phyloP scores from a whole-genome alignment of 2,797 vertebrate species.

The Sandelia bainsii region DNA sequence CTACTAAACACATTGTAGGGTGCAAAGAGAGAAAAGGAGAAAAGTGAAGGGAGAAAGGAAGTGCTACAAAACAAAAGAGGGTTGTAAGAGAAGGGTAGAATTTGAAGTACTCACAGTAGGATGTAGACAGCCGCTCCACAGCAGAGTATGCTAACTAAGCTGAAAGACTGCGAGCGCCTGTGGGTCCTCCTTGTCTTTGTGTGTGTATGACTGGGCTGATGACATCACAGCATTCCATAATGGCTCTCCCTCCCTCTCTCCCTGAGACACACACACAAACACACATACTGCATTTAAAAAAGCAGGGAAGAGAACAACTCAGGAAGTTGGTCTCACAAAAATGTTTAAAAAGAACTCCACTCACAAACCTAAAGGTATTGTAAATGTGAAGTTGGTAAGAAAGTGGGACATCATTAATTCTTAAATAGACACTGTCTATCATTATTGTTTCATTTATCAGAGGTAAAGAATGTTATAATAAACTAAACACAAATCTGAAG shows the following conservation, averaged over 20 bases:
- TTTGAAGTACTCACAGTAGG: slow-evolving; percentile 85
- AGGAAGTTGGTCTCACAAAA: slow-evolving; percentile 71
- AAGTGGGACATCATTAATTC: not conserved
- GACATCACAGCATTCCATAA: slow-evolving; percentile 89
- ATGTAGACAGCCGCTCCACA: slow-evolving; percentile 81
- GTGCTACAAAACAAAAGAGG: slow-evolving; percentile 40
- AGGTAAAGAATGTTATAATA: no score
- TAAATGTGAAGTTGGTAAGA: not conserved
- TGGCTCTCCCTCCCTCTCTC: slow-evolving; percentile 24
- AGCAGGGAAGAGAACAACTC: slow-evolving; percentile 44
- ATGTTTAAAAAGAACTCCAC: not conserved
- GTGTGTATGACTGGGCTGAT: slow-evolving; percentile 82
- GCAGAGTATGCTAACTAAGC: slow-evolving; percentile 80
- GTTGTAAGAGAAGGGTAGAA: slow-evolving; percentile 55
- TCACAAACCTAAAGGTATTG: not conserved
- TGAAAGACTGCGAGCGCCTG: slow-evolving; percentile 76
- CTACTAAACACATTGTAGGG: slow-evolving; percentile 45
- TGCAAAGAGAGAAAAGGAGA: slow-evolving; percentile 37
- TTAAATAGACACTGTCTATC: not conserved
- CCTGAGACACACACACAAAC: slow-evolving; percentile 15
- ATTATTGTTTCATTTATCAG: no score
- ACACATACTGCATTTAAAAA: slow-evolving; percentile 12
- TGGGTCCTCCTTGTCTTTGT: slow-evolving; percentile 85
- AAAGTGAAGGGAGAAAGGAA: slow-evolving; percentile 22
- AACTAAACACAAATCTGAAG: no score